These are phyloP conservation scores for Conger conger DNA, from an alignment of 2,113 vertebrate species.

Conservation along the genomic window DNA sequence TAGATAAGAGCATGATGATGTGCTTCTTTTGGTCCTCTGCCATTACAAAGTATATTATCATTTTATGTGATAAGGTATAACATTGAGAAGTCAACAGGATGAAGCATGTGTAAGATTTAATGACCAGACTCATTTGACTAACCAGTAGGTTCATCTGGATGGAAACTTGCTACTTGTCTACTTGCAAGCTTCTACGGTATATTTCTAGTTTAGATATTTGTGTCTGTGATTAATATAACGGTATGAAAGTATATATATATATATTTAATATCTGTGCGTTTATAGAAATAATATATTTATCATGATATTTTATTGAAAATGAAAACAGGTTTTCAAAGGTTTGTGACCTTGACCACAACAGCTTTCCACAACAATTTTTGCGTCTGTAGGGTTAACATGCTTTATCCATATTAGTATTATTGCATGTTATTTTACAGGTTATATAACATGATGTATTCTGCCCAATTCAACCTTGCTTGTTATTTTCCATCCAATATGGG, in stretches of 20 bases:
- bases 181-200: constrained; percentile 44
- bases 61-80: constrained; percentile 35
- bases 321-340: constrained; percentile 32
- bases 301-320: constrained; percentile 39
- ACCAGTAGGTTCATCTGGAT: constrained; percentile 45
- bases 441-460: no score
- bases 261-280: constrained; percentile 52
- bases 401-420: no score
- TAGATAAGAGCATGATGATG: constrained; percentile 56
- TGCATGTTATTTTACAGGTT: no score
- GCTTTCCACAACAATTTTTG: constrained; percentile 31
- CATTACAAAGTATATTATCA: constrained; percentile 49
- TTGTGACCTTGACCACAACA: neutral
- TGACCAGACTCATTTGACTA: constrained; percentile 55
- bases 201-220: constrained; percentile 50
- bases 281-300: constrained; percentile 33
- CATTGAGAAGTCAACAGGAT: constrained; percentile 41
- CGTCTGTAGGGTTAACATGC: constrained; percentile 21
- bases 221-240: constrained; percentile 50
- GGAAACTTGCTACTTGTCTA: constrained; percentile 45
- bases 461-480: no score
- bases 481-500: no score
- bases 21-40: constrained; percentile 69
- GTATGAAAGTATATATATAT: constrained; percentile 52
- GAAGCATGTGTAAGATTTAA: constrained; percentile 46